Evolutionary conservation across 2,113 vertebrate species (phyloP).

Genomic region (Otolemur garnettii): DNA sequence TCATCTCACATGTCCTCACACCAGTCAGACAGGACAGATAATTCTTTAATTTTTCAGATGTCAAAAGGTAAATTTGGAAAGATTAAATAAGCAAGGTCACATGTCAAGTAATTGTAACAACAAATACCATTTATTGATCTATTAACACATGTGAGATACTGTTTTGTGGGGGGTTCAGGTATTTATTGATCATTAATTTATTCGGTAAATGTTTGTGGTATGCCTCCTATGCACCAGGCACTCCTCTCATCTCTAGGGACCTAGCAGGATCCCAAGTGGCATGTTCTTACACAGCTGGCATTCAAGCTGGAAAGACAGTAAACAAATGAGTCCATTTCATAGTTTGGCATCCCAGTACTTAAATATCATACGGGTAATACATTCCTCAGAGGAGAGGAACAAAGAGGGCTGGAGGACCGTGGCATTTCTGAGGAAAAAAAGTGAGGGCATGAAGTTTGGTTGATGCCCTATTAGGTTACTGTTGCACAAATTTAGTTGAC

Average conservation of each 20-base stretch:
- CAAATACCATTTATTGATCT: background rate
- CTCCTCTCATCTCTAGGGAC: background rate
- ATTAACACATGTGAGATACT: background rate
- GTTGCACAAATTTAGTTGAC: background rate
- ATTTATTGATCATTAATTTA: background rate
- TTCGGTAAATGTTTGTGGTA: background rate
- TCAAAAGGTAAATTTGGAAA: background rate
- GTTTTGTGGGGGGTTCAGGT: background rate
- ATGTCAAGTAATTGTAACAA: background rate
- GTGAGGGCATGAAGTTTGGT: accelerated
- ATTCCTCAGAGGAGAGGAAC: background rate
- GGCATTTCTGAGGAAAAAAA: background rate
- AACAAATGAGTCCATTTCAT: background rate
- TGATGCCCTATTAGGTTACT: background rate
- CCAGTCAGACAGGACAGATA: background rate
- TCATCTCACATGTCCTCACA: background rate
- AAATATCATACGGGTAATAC: too few species aligned
- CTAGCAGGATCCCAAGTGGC: background rate
- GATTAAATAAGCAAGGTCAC: background rate
- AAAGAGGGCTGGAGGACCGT: background rate
- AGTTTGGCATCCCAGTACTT: background rate
- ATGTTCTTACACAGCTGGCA: background rate
- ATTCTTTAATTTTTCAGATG: background rate
- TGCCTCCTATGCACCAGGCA: background rate
- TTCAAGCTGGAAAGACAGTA: background rate